Conservation (phyloP, 2,888 invertebrate genomes). For the Hololepta plana region DNA sequence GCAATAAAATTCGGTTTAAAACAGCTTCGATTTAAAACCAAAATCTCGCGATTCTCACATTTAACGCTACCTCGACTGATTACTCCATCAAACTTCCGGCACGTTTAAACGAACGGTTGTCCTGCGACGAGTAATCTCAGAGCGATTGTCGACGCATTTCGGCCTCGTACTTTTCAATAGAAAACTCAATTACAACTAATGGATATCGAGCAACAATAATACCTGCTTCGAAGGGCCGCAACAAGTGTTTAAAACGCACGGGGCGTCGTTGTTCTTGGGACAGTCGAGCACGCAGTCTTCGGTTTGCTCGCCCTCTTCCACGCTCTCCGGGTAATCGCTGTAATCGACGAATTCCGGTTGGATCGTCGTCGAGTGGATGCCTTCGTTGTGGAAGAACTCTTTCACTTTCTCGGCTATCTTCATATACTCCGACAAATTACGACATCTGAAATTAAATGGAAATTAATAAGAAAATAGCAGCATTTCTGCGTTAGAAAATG, state of each 20-base stretch:
- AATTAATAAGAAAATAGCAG: neutral
- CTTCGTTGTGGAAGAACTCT: constrained; percentile 94
- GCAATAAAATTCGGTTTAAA: too few species aligned
- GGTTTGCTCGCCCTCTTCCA: constrained; percentile 32
- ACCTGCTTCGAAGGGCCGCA: constrained; percentile 71
- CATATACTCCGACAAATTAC: constrained; percentile 92
- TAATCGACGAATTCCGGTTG: constrained; percentile 94
- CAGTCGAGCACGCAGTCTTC: constrained; percentile 70
- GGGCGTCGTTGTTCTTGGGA: constrained; percentile 50
- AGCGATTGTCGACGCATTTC: too few species aligned
- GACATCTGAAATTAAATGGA: constrained; percentile 40
- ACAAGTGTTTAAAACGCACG: constrained; percentile 76
- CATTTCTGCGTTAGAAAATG: neutral
- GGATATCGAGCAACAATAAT: too few species aligned
- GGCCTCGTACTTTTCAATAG: too few species aligned
- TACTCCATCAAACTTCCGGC: too few species aligned
- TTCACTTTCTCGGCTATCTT: constrained; percentile 91
- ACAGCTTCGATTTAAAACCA: too few species aligned
- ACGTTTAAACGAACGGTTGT: too few species aligned
- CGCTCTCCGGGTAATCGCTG: constrained; percentile 27
- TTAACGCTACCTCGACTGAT: too few species aligned
- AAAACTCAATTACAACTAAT: too few species aligned
- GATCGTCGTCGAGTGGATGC: constrained; percentile 96
- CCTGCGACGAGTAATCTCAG: too few species aligned
- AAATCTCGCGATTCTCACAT: too few species aligned